phyloP scores from a whole-genome alignment of 2,113 vertebrate genomes.

The Vimba vimba region DNA sequence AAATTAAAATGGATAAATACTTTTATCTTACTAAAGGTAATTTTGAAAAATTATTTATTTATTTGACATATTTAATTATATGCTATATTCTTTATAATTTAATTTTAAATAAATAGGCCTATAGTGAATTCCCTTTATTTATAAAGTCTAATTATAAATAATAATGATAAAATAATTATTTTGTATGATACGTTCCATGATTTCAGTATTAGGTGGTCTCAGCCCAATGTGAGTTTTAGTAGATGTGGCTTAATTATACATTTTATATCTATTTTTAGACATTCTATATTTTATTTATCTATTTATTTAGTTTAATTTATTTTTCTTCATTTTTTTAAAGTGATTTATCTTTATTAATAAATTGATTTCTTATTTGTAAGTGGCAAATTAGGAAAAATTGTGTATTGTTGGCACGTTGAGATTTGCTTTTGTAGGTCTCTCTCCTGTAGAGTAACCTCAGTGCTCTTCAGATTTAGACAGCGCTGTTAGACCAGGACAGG shows the following conservation, averaged over 20 bases:
- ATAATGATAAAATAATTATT: background rate
- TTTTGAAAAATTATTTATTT: background rate
- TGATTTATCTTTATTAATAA: background rate
- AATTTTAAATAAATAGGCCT: background rate
- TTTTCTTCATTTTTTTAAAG: background rate
- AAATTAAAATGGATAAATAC: background rate
- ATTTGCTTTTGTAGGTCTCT: slow-evolving; percentile 15
- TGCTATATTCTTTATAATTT: background rate
- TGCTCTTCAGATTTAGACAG: slow-evolving; percentile 55
- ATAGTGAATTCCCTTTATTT: background rate
- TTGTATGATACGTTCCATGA: no score
- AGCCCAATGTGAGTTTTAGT: no score
- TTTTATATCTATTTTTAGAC: background rate
- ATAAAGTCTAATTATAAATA: background rate
- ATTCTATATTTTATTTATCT: background rate
- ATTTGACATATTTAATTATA: background rate
- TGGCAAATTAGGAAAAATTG: background rate
- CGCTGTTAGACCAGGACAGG: slow-evolving; percentile 53
- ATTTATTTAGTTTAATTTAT: background rate
- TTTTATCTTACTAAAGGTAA: background rate
- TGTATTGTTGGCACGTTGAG: background rate
- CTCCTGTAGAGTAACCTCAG: slow-evolving; percentile 17
- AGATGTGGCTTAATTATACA: no score
- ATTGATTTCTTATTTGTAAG: background rate
- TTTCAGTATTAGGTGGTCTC: no score